Base-by-base conservation (phyloP, 2,888 invertebrate genomes). In the Aquatica leii region DNA sequence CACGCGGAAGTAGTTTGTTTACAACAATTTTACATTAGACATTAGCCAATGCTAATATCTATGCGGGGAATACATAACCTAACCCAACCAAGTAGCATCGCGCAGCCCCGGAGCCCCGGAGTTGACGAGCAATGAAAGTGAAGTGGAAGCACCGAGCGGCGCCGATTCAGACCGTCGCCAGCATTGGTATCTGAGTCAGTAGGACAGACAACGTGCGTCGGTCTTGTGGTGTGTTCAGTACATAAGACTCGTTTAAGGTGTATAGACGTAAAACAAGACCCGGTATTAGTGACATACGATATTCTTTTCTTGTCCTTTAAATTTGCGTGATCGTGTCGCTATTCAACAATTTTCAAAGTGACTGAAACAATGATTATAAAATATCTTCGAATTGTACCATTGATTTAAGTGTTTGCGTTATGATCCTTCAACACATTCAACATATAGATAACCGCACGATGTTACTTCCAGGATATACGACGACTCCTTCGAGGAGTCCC, bases 101-200 rank as follows among this genome's bases (percentile, higher is more conserved):
- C 74, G 75, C 66, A 67, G 65, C 63, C 65, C 65, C 68, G 48
- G 69, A 67, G 65, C 63, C 63, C 65, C 68, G 48, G 69, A 69
- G 71, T 67, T 67, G 73, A 73, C 58, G 50, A 59, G 60, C 60
- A 74, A 73, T 72, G 74, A 75, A 74, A 75, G 75, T 76, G 73
- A 85, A 72, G 74, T 64, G 64, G 52, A 51, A 52, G 59, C 56
- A 24, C 70, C 75, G 78, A 80, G 79, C 65, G 71, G 69, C 71
- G 71, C 73, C 79, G 80, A 76, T 69, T 63, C 66, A 76, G 68
- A 78, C 85, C 86, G 86, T 85, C 79, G 82, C 82, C 80, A 82
- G 84, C 84, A 76, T 83, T 76, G 80, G 83, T 85, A 86, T 86
- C 85, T 87, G 86, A 86, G 86, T 86, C 86, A 87, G 86, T 86